Percentiles rank a stretch among this genome's conserved stretches.
These are phyloP conservation scores for Leptinotarsa defecta DNA, from an alignment of 1,140 invertebrate genomes.

Conservation along the genomic window DNA sequence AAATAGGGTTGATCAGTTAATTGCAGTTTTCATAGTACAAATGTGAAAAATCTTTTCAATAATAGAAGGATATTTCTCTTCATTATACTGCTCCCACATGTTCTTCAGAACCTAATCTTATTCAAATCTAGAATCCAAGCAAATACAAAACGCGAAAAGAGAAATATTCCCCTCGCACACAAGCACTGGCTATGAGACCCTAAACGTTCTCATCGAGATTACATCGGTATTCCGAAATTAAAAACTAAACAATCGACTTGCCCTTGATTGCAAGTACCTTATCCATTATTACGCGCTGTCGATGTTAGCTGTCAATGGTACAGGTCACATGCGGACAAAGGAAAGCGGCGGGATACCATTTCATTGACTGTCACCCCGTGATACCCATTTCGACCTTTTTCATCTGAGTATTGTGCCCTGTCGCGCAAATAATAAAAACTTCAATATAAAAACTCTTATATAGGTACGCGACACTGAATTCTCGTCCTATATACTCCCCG, in stretches of 20 bases:
- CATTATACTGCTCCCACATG: no score
- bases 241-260: constrained; percentile 47
- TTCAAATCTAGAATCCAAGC: constrained; percentile 5
- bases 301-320: constrained; percentile 46
- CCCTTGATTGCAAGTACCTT: constrained; percentile 43
- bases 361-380: constrained; percentile 49
- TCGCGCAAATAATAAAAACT: constrained; percentile 35
- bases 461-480: background rate
- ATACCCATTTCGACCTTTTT: constrained; percentile 51
- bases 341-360: constrained; percentile 45
- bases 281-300: constrained; percentile 31
- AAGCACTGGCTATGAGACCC: constrained; percentile 35
- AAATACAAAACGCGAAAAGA: background rate
- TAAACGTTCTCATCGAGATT: constrained; percentile 48
- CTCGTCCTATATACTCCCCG: constrained; percentile 7
- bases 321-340: constrained; percentile 37
- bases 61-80: no score
- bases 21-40: no score
- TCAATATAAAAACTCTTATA: constrained; percentile 23
- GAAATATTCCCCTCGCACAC: constrained; percentile 2
- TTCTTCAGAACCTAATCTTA: background rate
- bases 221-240: constrained; percentile 49
- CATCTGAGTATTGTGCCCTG: constrained; percentile 42
- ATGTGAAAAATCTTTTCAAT: no score
- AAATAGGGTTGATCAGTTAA: no score